Evolutionary conservation across 2,113 vertebrate genomes (phyloP), one percentile per base, ranked within the genome.

Genomic region (Uria aalge): DNA sequence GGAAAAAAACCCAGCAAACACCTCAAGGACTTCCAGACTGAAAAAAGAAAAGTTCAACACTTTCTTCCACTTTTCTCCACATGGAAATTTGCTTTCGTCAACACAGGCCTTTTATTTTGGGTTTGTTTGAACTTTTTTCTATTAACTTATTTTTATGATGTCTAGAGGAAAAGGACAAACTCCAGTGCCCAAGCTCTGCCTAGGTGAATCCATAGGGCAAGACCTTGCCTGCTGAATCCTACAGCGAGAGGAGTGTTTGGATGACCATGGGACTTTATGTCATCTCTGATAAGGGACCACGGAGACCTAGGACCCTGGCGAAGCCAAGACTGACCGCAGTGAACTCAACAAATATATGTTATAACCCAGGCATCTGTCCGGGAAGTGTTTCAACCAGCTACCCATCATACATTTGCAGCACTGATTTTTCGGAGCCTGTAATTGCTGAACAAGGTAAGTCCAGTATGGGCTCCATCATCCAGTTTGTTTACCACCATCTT

Each of bases 211-310:
- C 17, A 5, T 0, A 19, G 24, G 34, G 7, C 21, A 52, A 29
- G 22, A 45, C 40, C 24, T 53, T 8, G 2, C 18, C 16, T 32
- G 67, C 29, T 1, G 4, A 59, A 13, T 47, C 43, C 43, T 30
- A 15, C 1, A 10, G 26, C 3, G 23, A 69, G 32, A 68, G 30
- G 11, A 74, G 18, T 10, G 38, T 22, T 41, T 50, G 45, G 38
- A 23, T 7, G 11, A 21, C 57, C 32, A 52, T 0, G 0, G 30
- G 69, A 18, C 12, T 63, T 82, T 67, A 11, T 34, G 15, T 41
- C 19, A 19, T 21, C 38, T 72, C 53, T 68, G 26, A 14, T 6
- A n/a, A 50, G 55, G 62, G 29, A 64, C n/a, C 9, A 34, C 0
- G 1, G 60, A 29, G 32, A 41, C 8, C 18, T 32, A 32, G 53